phyloP scores from a whole-genome alignment of 2,113 vertebrate species.

The Leucopsar rothschildi region DNA sequence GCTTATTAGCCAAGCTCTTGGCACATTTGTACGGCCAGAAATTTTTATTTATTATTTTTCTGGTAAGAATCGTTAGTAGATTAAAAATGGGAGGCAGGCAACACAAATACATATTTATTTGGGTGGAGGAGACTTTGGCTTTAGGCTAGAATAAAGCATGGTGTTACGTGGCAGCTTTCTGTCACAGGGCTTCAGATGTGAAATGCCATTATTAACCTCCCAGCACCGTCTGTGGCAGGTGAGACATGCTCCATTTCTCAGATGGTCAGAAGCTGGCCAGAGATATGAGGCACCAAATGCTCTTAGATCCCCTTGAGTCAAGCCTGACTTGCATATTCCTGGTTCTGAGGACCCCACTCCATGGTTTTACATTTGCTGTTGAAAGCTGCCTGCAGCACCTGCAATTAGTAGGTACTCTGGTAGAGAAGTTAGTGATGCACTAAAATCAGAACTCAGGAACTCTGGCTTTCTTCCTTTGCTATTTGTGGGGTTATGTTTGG shows the following conservation, averaged over 20 bases:
- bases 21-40: not conserved
- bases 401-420: not conserved
- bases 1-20: conserved; percentile 36
- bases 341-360: not conserved
- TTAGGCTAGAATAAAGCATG: conserved; percentile 8
- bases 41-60: conserved; percentile 30
- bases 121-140: conserved; percentile 47
- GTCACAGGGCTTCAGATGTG: not conserved
- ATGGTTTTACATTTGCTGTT: not conserved
- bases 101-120: conserved; percentile 19
- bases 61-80: not conserved
- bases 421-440: not conserved
- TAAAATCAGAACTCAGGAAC: not conserved
- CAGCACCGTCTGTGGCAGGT: not conserved
- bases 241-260: conserved; percentile 22
- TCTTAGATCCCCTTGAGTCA: not conserved
- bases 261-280: conserved; percentile 12
- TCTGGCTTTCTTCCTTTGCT: not conserved
- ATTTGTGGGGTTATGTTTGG: not conserved
- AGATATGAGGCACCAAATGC: not conserved
- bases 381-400: not conserved
- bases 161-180: conserved; percentile 38
- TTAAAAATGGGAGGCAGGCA: conserved; percentile 1
- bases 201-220: conserved; percentile 33
- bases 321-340: not conserved